Conservation (phyloP, 2,797 vertebrate genomes). For the Spinus pinus region DNA sequence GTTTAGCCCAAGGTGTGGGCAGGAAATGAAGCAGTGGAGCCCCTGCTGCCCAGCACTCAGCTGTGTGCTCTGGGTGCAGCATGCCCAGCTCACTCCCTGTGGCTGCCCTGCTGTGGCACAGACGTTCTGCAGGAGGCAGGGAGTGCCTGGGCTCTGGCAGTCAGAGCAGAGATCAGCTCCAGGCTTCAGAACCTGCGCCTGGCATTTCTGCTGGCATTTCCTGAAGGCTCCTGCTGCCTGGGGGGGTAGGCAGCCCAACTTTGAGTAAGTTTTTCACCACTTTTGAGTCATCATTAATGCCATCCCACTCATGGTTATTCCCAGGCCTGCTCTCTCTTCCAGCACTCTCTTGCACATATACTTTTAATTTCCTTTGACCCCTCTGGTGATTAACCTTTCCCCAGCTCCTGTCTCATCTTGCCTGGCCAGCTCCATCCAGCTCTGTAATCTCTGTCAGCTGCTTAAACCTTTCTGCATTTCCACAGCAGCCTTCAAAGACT, state of each 20-base stretch:
- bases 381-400: not conserved
- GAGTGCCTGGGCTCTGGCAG: not conserved
- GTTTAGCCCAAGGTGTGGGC: not conserved
- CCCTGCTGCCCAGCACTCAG: too few relatives aligned
- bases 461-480: not conserved
- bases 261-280: not conserved
- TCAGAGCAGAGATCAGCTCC: not conserved
- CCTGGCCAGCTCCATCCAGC: not conserved
- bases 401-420: not conserved
- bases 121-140: not conserved
- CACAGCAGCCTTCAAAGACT: not conserved
- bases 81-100: rapidly evolving
- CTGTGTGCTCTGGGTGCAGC: not conserved
- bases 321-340: not conserved
- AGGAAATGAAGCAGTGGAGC: not conserved
- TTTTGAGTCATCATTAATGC: constrained; percentile 35
- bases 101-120: not conserved
- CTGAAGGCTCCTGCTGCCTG: not conserved
- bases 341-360: not conserved
- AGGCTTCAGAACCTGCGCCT: not conserved
- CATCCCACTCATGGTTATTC: constrained; percentile 21
- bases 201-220: not conserved
- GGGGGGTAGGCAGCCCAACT: not conserved
- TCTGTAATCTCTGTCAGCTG: not conserved
- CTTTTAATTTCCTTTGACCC: not conserved